Evolutionary conservation across 2,113 vertebrate genomes (phyloP), one percentile per base, ranked within the genome.

Genomic region (Alexandromys fortis): DNA sequence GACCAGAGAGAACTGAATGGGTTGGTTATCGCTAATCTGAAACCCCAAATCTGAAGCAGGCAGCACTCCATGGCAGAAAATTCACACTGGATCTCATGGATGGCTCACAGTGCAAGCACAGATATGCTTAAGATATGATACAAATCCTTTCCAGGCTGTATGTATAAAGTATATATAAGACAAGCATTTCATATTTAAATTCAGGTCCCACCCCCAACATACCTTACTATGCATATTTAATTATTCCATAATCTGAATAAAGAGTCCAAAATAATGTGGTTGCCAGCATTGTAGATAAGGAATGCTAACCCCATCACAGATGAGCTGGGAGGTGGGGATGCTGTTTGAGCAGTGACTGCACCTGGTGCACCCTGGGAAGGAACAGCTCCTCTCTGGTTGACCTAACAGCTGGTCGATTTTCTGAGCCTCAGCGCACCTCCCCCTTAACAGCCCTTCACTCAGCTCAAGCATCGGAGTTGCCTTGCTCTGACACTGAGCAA

Each of bases 401-500:
- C 42, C 13, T 17, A 19, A 89, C 22, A 55, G 72, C 58, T 65
- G 81, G n/a, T 77, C 17, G 63, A 2, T 89, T 87, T 92, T 87
- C 87, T 42, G 33, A 76, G 1, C 12, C 42, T 67, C 42, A 38
- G 11, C 22, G 70, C 45, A 10, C 1, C 52, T 86, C 77, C 47
- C 14, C 86, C 38, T 5, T 58, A 86, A 85, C 22, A 76, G 70
- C 65, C 47, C 45, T 67, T 3, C 0, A 22, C 47, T 9, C 19
- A 28, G 58, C 55, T 79, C 42, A 91, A 90, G 38, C 16, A 35
- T 89, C 89, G 95, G 95, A 94, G 93, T 96, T 35, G 52, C 70
- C 89, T 83, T 90, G 89, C 81, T 70, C 72, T 92, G 93, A 97
- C 87, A 30, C 49, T 91, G 96, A 97, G 85, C 33, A 87, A 88